phyloP scores from a whole-genome alignment of 2,113 vertebrate species.

The Notothenia coriiceps region DNA sequence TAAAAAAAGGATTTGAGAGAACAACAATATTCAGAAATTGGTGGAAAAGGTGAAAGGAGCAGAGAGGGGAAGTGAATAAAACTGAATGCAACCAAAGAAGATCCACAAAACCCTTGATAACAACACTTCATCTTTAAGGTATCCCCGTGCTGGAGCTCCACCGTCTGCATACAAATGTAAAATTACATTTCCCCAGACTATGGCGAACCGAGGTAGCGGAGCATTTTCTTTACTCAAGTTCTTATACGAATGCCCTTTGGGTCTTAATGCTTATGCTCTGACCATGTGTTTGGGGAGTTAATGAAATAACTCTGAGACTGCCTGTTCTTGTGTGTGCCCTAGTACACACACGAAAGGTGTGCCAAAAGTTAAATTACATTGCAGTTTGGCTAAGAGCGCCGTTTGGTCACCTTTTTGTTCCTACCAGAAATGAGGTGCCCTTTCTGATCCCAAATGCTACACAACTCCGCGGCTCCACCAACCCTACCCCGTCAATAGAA shows the following conservation, averaged over 20 bases:
- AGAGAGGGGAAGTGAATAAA: neutral
- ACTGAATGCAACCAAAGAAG: slow-evolving; percentile 26
- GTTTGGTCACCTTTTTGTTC: slow-evolving; percentile 50
- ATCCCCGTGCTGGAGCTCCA: slow-evolving; percentile 37
- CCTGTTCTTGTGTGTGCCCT: slow-evolving; percentile 8
- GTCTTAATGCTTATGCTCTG: slow-evolving; percentile 60
- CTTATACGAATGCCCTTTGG: slow-evolving; percentile 49
- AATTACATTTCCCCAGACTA: slow-evolving; percentile 67
- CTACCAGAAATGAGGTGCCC: slow-evolving; percentile 52
- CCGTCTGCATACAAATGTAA: slow-evolving; percentile 68
- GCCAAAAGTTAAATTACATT: slow-evolving; percentile 51
- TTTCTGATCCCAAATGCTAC: slow-evolving; percentile 44
- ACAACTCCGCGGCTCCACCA: slow-evolving; percentile 3
- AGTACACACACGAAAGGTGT: slow-evolving; percentile 11
- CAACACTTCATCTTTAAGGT: slow-evolving; percentile 43
- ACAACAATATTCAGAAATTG: slow-evolving; percentile 34
- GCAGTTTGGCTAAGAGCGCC: neutral
- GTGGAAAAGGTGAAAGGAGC: slow-evolving; percentile 32
- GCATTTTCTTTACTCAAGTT: slow-evolving; percentile 49
- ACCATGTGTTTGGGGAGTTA: slow-evolving; percentile 54
- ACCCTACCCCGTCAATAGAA: slow-evolving; percentile 48
- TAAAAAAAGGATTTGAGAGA: slow-evolving; percentile 32
- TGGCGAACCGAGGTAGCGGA: slow-evolving; percentile 35
- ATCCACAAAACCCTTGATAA: slow-evolving; percentile 47
- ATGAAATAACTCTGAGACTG: slow-evolving; percentile 60